Evolutionary conservation across 2,113 vertebrate species (phyloP).

Genomic region (Machaerirhynchus nigripectus): DNA sequence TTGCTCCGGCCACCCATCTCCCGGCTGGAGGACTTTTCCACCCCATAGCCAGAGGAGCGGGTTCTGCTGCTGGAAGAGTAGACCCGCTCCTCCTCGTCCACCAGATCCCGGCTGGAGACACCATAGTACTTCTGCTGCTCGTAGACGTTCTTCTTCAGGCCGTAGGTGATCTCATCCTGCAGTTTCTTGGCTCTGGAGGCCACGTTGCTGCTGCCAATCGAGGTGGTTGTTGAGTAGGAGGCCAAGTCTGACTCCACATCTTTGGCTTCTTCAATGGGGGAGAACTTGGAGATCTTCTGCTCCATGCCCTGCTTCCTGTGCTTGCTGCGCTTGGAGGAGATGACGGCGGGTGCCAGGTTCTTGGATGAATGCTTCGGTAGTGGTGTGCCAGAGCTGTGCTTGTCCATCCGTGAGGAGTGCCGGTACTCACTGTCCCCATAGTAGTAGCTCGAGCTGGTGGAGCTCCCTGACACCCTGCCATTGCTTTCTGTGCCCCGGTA

Average conservation of each 20-base stretch:
- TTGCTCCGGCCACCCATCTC: constrained; percentile 84
- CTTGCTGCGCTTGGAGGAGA: constrained; percentile 95
- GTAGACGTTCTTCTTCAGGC: constrained; percentile 90
- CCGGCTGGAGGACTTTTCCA: constrained; percentile 89
- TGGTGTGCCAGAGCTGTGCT: constrained; percentile 70
- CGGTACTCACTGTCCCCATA: constrained; percentile 85
- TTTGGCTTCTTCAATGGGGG: constrained; percentile 96
- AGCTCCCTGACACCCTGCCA: constrained; percentile 75
- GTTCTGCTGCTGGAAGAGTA: constrained; percentile 83
- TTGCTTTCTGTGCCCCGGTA: constrained; percentile 84
- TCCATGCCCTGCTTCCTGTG: constrained; percentile 98
- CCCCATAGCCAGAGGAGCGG: constrained; percentile 85
- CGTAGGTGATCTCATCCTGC: constrained; percentile 89
- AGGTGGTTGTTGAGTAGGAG: constrained; percentile 84
- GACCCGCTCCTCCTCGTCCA: constrained; percentile 89
- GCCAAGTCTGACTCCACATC: constrained; percentile 96
- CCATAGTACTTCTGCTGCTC: constrained; percentile 95
- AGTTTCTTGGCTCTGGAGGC: constrained; percentile 90
- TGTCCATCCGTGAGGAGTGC: constrained; percentile 79
- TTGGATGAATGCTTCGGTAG: constrained; percentile 90
- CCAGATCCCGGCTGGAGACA: constrained; percentile 79
- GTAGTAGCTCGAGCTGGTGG: constrained; percentile 79
- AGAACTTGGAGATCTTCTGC: constrained; percentile 98
- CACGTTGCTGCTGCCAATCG: constrained; percentile 83
- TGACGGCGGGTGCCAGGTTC: constrained; percentile 88